These are phyloP conservation scores for Halcyon smyrnensis DNA, from an alignment of 2,797 vertebrate genomes.

Conservation along the genomic window DNA sequence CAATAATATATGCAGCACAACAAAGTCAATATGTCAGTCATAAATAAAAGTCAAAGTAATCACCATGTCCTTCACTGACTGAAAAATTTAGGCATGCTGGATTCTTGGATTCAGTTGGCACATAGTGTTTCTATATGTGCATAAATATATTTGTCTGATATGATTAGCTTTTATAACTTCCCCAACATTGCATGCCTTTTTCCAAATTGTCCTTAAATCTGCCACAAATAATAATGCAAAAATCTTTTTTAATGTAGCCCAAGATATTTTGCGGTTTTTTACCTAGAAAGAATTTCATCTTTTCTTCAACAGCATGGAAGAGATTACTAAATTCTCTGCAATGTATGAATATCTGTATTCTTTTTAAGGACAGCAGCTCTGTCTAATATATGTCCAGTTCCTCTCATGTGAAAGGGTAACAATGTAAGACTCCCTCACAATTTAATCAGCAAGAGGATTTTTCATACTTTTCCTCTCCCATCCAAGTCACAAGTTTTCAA, in stretches of 20 bases:
- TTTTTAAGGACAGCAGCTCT: neutral
- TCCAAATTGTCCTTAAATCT: neutral
- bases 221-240: neutral
- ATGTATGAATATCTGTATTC: neutral
- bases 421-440: rapidly evolving
- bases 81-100: neutral
- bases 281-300: neutral
- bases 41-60: neutral
- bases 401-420: neutral
- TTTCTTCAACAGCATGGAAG: neutral
- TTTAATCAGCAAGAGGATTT: neutral
- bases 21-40: neutral
- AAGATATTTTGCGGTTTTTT: neutral
- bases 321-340: neutral
- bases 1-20: neutral
- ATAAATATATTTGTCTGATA: neutral
- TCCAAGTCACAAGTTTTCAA: neutral
- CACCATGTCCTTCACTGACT: neutral
- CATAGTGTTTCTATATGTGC: neutral
- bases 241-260: neutral
- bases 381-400: neutral
- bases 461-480: neutral
- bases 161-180: neutral
- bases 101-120: neutral
- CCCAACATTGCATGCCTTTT: neutral